Base-by-base conservation (phyloP, 1,140 invertebrate genomes). In the Drosophila navojoa region DNA sequence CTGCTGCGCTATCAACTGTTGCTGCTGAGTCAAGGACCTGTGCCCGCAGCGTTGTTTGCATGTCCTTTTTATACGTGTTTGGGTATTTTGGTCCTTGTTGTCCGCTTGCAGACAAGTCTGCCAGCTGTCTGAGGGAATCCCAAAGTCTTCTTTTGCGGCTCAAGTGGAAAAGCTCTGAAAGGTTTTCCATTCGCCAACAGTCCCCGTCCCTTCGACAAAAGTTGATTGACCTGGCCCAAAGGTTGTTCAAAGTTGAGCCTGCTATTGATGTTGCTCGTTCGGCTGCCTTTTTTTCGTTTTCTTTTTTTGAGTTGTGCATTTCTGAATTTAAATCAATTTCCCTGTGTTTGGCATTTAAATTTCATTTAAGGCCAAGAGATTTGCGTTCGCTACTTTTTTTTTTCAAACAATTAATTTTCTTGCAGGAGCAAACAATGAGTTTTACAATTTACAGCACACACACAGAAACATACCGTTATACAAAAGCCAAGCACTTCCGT, bases 371-470 rank as follows among this genome's bases (percentile, higher is more conserved):
- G 10, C 45, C 35, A 29, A 62, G 50, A 45, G n/a, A 44, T 70
- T 57, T 44, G 72, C 16, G 3, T 76, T 60, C 40, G 45, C 59
- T 53, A 16, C 42, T 45, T 59, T 64, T 22, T 64, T 22, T 22
- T 75, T 82, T 72, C 73, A 53, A 66, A 47, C 80, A 84, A 89
- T 89, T 90, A 89, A 89, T 89, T 84, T 80, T 84, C 80, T 90
- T 82, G 38, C 42, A 57, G 38, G 55, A 54, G 27, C 38, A 72
- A 55, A 79, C 80, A 84, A 80, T 90, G 75, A 80, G 74, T 89
- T 89, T 89, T 81, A 90, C 75, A 84, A 87, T 89, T 89, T 85
- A 90, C 75, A 84, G 81, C 71, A 81, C 58, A 40, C 52, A 77
- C 44, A 66, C 11, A 32, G 32, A 32, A 38, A 50, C 19, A 47